These are phyloP conservation scores for Morpho helenor DNA, from an alignment of 2,888 invertebrate species.

Conservation along the genomic window DNA sequence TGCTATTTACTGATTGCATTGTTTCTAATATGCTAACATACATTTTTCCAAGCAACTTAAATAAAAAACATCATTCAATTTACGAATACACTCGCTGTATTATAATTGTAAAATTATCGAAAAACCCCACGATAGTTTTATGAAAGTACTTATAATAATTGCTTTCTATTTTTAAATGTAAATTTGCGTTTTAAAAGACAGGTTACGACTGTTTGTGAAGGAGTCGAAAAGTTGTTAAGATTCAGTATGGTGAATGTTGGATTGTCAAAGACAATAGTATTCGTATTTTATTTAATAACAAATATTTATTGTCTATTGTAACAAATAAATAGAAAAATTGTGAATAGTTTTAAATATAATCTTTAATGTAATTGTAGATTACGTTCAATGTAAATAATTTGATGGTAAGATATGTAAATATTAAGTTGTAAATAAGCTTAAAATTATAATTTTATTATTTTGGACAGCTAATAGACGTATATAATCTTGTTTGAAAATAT, in stretches of 20 bases:
- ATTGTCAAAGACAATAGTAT: constrained; percentile 21
- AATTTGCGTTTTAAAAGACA: too few species aligned
- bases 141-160: too few species aligned
- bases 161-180: too few species aligned
- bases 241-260: constrained; percentile 3
- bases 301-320: constrained; percentile 4
- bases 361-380: constrained; percentile 2
- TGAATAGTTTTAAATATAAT: constrained; percentile 11
- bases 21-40: too few species aligned
- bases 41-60: too few species aligned
- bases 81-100: too few species aligned
- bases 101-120: too few species aligned
- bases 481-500: constrained; percentile 5
- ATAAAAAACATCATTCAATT: too few species aligned
- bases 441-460: constrained; percentile 16
- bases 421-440: constrained; percentile 21
- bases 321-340: constrained; percentile 3
- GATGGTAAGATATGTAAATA: constrained; percentile 19
- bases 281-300: constrained; percentile 1
- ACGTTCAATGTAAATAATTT: constrained; percentile 19
- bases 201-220: neutral
- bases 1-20: too few species aligned
- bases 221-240: neutral
- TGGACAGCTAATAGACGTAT: constrained; percentile 12
- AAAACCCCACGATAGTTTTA: too few species aligned